Conservation (phyloP, 2,113 vertebrate genomes). For the Tor tambroides region DNA sequence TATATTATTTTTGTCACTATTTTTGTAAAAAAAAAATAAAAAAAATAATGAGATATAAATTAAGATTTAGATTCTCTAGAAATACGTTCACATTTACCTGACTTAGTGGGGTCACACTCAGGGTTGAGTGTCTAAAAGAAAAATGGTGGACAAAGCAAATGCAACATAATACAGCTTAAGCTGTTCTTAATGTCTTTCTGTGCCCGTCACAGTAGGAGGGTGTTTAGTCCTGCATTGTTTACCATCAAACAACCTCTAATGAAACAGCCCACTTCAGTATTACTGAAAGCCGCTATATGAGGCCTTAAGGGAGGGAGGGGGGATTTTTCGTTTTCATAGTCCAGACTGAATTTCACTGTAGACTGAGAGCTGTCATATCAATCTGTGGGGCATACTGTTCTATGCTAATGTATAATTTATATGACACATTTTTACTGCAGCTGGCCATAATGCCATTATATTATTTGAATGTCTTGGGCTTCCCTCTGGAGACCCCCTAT, state of each 20-base stretch:
- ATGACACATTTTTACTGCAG: constrained; percentile 74
- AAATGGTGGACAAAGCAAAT: constrained; percentile 50
- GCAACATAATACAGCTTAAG: constrained; percentile 53
- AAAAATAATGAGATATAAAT: too few relatives aligned
- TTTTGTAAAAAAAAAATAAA: too few relatives aligned
- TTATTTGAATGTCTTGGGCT: constrained; percentile 73
- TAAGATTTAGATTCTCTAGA: not conserved
- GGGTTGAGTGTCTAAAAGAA: constrained; percentile 32
- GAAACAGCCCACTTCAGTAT: constrained; percentile 56
- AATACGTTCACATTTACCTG: constrained; percentile 27
- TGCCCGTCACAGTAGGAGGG: constrained; percentile 39
- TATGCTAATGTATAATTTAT: constrained; percentile 77
- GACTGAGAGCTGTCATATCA: constrained; percentile 70
- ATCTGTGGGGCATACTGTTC: constrained; percentile 65
- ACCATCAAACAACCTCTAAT: constrained; percentile 62
- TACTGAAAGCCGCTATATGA: constrained; percentile 57
- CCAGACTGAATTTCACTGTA: constrained; percentile 54
- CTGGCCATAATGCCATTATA: constrained; percentile 75
- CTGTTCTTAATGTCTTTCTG: constrained; percentile 55
- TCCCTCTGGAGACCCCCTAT: constrained; percentile 62
- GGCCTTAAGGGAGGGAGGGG: constrained; percentile 48
- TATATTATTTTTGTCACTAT: too few relatives aligned
- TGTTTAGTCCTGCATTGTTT: constrained; percentile 47
- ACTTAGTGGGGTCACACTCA: constrained; percentile 49
- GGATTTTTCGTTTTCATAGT: constrained; percentile 44